A percentile compares a stretch with the other conserved stretches of the same genome.
phyloP scores from a whole-genome alignment of 2,797 vertebrate species.

The Lacerta agilis region DNA sequence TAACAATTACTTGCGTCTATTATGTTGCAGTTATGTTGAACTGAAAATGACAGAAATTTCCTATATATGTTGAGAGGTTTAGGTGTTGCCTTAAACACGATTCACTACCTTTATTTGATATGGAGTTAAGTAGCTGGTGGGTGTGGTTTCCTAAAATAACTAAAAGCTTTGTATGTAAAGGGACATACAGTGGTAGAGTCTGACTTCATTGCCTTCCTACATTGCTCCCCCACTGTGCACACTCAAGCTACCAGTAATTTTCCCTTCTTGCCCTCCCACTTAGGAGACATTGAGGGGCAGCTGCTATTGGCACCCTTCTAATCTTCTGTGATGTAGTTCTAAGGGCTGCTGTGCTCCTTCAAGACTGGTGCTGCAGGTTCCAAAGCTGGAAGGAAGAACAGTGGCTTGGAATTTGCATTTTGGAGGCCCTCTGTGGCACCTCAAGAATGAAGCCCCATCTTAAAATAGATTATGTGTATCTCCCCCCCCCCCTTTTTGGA shows the following conservation, averaged over 20 bases:
- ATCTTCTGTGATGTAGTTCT: background rate
- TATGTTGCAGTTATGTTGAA: background rate
- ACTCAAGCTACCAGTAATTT: background rate
- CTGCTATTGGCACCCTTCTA: background rate
- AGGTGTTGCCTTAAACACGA: background rate
- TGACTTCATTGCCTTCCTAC: background rate
- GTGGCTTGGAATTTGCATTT: background rate
- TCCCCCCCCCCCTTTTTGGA: background rate
- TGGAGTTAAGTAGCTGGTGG: background rate
- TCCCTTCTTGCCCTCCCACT: background rate
- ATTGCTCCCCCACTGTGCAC: background rate
- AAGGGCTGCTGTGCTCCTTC: background rate
- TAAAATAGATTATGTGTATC: background rate
- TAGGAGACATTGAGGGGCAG: background rate
- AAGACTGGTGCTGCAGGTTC: background rate
- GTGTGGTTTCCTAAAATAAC: conserved; percentile 3
- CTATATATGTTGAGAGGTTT: background rate
- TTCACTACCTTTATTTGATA: conserved; percentile 2
- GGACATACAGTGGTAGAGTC: too few relatives aligned
- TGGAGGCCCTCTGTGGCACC: background rate
- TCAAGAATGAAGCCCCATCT: background rate
- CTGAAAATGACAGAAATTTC: background rate
- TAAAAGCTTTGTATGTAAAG: conserved; percentile 41
- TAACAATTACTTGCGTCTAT: background rate
- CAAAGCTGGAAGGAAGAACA: background rate